phyloP scores from a whole-genome alignment of 2,888 invertebrate species.

The Catotricha subobsoleta region DNA sequence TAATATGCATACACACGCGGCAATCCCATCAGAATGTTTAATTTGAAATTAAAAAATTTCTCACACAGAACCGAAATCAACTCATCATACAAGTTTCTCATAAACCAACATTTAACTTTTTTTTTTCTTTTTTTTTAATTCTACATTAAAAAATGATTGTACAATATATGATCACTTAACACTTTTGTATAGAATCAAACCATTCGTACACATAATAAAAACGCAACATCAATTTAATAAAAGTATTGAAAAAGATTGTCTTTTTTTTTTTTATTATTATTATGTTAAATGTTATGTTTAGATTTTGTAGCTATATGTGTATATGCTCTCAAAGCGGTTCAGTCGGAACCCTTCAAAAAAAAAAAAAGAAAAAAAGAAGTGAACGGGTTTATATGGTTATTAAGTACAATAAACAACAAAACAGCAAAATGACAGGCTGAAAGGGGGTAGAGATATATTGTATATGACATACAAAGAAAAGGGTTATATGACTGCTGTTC shows the following conservation, averaged over 20 bases:
- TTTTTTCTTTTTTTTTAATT: no score
- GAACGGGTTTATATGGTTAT: conserved; percentile 6
- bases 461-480: conserved; percentile 5
- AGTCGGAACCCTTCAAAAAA: conserved; percentile 2
- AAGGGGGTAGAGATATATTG: neutral
- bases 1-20: conserved; percentile 2
- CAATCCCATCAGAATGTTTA: neutral
- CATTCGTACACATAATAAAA: conserved; percentile 2
- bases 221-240: conserved; percentile 7
- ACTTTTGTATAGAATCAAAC: neutral
- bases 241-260: conserved; percentile 1
- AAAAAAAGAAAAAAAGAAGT: no score
- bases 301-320: no score
- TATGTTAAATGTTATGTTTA: no score
- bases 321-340: no score
- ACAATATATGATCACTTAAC: neutral
- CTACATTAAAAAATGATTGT: no score
- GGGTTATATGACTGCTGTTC: conserved; percentile 6
- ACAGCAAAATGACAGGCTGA: conserved; percentile 1
- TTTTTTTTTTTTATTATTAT: no score
- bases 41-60: no score
- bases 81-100: no score
- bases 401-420: conserved; percentile 8
- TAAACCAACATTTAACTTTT: no score
- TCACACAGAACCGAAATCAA: no score